Evolutionary conservation across 2,888 invertebrate genomes (phyloP).

Genomic region (Callosobruchus maculatus): DNA sequence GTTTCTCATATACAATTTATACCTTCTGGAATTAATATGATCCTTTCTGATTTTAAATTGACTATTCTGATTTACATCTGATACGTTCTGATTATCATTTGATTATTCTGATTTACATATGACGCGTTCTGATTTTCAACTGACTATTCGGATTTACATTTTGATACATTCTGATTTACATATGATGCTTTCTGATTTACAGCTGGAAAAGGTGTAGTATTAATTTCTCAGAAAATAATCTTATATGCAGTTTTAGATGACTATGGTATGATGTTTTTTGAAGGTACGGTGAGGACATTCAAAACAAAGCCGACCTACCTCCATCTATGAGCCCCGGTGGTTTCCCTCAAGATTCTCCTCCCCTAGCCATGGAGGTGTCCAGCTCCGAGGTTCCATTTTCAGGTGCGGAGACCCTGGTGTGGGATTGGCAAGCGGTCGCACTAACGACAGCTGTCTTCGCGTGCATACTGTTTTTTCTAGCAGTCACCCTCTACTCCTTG

Average conservation of each 20-base stretch:
- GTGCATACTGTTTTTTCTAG: conserved; percentile 75
- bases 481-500: conserved; percentile 71
- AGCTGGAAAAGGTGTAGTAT: too few species aligned
- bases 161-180: too few species aligned
- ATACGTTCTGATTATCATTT: too few species aligned
- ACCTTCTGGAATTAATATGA: too few species aligned
- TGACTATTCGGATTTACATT: too few species aligned
- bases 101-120: too few species aligned
- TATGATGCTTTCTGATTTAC: too few species aligned
- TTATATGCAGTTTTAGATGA: conserved; percentile 2
- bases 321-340: background rate
- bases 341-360: background rate
- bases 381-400: conserved; percentile 48
- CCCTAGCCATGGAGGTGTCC: conserved; percentile 37
- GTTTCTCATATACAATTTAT: too few species aligned
- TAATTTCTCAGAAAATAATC: too few species aligned
- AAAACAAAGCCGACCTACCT: conserved; percentile 11
- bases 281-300: conserved; percentile 22
- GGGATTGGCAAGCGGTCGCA: conserved; percentile 74
- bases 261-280: background rate
- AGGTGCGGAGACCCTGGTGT: conserved; percentile 52
- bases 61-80: too few species aligned
- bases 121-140: too few species aligned
- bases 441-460: conserved; percentile 70
- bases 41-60: too few species aligned